Conservation (phyloP, 2,113 vertebrate genomes). For the Microcebus tavaratra region DNA sequence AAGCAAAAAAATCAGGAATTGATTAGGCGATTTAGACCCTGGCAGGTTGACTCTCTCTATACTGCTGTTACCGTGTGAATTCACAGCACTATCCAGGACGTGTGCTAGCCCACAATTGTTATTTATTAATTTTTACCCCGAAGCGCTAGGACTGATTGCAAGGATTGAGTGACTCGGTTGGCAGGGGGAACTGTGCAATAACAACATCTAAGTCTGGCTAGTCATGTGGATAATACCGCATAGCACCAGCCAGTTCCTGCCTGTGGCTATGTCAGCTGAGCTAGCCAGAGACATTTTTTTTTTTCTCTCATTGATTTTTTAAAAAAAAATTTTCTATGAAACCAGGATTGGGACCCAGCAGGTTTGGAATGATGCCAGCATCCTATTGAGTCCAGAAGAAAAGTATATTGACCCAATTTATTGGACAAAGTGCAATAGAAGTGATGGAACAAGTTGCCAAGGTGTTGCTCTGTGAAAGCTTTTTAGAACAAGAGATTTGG, state of each 20-base stretch:
- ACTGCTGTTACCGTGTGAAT: neutral
- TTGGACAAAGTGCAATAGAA: constrained; percentile 72
- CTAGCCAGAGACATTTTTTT: constrained; percentile 78
- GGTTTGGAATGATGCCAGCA: constrained; percentile 78
- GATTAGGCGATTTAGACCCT: constrained; percentile 49
- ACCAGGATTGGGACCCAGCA: constrained; percentile 79
- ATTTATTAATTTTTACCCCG: constrained; percentile 63
- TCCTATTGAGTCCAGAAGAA: constrained; percentile 80
- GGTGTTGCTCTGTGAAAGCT: constrained; percentile 57
- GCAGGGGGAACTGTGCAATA: constrained; percentile 76
- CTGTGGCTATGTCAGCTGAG: constrained; percentile 76
- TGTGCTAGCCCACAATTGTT: constrained; percentile 50
- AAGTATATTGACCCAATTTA: constrained; percentile 83
- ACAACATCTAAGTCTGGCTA: constrained; percentile 68
- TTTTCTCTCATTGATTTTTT: constrained; percentile 66
- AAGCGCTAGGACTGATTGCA: constrained; percentile 74
- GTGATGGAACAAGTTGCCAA: constrained; percentile 68
- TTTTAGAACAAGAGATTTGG: constrained; percentile 68
- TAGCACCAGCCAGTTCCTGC: constrained; percentile 74
- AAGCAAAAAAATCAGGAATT: neutral
- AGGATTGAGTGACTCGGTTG: constrained; percentile 62
- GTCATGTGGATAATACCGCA: constrained; percentile 73
- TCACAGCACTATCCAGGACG: constrained; percentile 14
- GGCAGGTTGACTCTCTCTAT: neutral
- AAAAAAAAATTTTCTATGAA: constrained; percentile 70